Conservation (phyloP, 1,140 invertebrate genomes). For the Homarus americanus region DNA sequence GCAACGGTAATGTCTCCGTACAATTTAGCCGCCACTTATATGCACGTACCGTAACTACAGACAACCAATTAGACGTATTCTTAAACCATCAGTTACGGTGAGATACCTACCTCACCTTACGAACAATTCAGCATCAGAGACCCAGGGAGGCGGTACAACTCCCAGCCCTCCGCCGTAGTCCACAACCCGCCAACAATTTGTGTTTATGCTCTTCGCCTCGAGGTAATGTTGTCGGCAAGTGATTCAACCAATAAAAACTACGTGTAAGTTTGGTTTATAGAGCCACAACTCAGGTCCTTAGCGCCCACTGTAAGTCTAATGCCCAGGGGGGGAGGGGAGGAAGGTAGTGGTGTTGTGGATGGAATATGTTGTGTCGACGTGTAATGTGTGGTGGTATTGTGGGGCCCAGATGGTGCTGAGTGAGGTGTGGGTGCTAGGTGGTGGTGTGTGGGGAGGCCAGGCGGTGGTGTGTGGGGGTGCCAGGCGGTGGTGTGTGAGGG, state of each 20-base stretch:
- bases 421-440: neutral
- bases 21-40: too few species aligned
- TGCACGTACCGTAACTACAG: too few species aligned
- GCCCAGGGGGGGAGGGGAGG: neutral
- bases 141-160: too few species aligned
- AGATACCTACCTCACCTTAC: neutral
- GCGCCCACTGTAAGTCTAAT: conserved; percentile 31
- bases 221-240: conserved; percentile 43
- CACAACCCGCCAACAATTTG: neutral
- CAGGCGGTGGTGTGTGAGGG: too few species aligned
- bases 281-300: conserved; percentile 34
- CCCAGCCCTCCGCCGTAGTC: too few species aligned
- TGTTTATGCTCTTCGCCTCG: conserved; percentile 1
- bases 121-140: too few species aligned
- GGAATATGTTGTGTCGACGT: too few species aligned
- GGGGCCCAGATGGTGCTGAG: too few species aligned
- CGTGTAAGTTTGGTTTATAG: conserved; percentile 44
- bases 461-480: neutral
- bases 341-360: neutral
- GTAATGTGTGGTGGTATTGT: too few species aligned
- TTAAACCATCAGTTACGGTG: too few species aligned
- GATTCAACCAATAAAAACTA: conserved; percentile 45
- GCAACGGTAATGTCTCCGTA: too few species aligned
- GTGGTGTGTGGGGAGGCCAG: neutral
- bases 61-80: too few species aligned